A percentile compares a stretch with the other conserved stretches of the same genome.
phyloP scores from a whole-genome alignment of 1,140 invertebrate species.

The Temnothorax nylanderi region DNA sequence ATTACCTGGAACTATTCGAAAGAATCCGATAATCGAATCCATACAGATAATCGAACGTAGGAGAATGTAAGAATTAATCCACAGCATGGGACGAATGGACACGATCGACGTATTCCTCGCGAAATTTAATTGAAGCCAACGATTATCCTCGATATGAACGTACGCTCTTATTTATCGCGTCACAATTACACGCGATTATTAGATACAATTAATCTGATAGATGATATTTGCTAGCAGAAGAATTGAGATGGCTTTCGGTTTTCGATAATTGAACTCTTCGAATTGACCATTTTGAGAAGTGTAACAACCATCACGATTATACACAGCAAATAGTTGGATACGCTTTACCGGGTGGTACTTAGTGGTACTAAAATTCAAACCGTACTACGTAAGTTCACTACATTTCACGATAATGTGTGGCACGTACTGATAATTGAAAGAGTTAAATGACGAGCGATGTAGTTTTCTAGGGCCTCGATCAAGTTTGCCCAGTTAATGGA shows the following conservation, averaged over 20 bases:
- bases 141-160: neutral
- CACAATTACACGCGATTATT: constrained; percentile 12
- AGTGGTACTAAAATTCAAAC: constrained; percentile 3
- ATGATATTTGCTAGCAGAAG: neutral
- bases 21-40: constrained; percentile 14
- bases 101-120: constrained; percentile 4
- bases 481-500: constrained; percentile 55
- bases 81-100: neutral
- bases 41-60: neutral
- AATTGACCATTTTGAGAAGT: neutral
- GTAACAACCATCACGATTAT: neutral
- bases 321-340: neutral
- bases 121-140: constrained; percentile 27
- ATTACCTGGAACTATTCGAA: neutral
- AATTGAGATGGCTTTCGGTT: neutral
- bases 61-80: constrained; percentile 17
- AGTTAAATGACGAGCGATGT: constrained; percentile 23
- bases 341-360: neutral
- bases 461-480: constrained; percentile 12
- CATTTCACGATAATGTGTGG: constrained; percentile 2
- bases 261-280: neutral
- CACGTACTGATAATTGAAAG: constrained; percentile 6
- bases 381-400: neutral
- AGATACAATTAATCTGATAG: neutral
- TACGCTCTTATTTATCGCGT: neutral